Percentiles rank a stretch among this genome's conserved stretches.
These are phyloP conservation scores for Ptilonorhynchus violaceus DNA, from an alignment of 2,113 vertebrate genomes.

Conservation along the genomic window DNA sequence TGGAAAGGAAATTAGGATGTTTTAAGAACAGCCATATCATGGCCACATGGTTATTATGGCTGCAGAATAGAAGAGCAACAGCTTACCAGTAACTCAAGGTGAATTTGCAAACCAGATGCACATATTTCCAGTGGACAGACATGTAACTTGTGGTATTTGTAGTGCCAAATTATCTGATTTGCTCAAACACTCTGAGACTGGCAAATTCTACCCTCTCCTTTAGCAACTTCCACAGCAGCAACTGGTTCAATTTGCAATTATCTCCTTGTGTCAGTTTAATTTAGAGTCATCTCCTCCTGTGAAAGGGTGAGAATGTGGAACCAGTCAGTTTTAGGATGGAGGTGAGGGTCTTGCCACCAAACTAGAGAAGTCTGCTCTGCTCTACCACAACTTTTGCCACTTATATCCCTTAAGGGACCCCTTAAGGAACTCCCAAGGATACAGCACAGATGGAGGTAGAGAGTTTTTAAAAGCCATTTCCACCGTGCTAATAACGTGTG, in stretches of 20 bases:
- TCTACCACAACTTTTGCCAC: neutral
- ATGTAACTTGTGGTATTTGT: accelerated
- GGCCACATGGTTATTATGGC: neutral
- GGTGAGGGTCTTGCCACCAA: neutral
- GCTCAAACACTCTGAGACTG: neutral
- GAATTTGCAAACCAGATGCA: neutral
- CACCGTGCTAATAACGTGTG: neutral
- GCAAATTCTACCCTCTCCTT: neutral
- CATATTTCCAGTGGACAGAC: neutral
- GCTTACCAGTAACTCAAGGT: neutral
- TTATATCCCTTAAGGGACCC: neutral
- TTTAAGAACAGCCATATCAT: neutral
- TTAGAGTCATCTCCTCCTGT: neutral
- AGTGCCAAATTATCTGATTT: neutral
- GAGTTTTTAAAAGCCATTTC: neutral
- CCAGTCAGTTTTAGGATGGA: neutral
- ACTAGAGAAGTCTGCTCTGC: neutral
- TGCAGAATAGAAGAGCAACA: neutral
- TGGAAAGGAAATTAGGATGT: neutral
- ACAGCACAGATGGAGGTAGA: neutral
- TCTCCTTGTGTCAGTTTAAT: neutral
- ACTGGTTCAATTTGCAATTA: neutral
- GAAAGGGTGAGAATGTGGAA: neutral
- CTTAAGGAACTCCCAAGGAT: neutral
- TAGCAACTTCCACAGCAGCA: neutral